Evolutionary conservation across 2,888 invertebrate genomes (phyloP).

Genomic region (Dryobota labecula): DNA sequence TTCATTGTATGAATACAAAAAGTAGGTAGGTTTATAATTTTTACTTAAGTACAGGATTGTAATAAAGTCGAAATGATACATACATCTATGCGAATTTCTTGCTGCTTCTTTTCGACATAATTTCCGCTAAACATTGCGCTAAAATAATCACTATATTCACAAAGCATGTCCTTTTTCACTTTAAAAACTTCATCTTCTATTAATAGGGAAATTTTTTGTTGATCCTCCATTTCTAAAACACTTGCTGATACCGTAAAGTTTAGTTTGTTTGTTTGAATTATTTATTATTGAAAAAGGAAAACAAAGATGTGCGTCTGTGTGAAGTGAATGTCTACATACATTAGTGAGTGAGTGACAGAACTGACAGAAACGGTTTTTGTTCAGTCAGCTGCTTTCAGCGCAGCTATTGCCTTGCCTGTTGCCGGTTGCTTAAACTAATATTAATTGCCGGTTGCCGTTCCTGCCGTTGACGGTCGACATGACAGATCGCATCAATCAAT

Average conservation of each 20-base stretch:
- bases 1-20: not conserved
- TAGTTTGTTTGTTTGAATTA: constrained; percentile 5
- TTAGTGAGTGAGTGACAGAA: no score
- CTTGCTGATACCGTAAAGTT: not conserved
- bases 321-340: no score
- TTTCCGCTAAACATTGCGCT: constrained; percentile 87
- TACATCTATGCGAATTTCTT: constrained; percentile 83
- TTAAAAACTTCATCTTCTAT: constrained; percentile 78
- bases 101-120: constrained; percentile 80
- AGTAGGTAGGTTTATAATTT: not conserved
- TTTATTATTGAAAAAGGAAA: constrained; percentile 11
- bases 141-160: constrained; percentile 86
- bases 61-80: constrained; percentile 54
- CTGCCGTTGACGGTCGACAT: not conserved
- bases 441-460: no score
- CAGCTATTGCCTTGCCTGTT: not conserved
- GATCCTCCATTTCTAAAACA: constrained; percentile 56
- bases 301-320: not conserved
- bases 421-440: no score
- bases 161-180: constrained; percentile 77
- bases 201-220: constrained; percentile 74
- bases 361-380: not conserved
- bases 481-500: not conserved
- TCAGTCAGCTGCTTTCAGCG: not conserved
- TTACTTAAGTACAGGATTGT: not conserved